Percentiles rank a stretch among this genome's conserved stretches.
Evolutionary conservation across 2,888 invertebrate genomes (phyloP).

Genomic region (Flexamia atlantica): DNA sequence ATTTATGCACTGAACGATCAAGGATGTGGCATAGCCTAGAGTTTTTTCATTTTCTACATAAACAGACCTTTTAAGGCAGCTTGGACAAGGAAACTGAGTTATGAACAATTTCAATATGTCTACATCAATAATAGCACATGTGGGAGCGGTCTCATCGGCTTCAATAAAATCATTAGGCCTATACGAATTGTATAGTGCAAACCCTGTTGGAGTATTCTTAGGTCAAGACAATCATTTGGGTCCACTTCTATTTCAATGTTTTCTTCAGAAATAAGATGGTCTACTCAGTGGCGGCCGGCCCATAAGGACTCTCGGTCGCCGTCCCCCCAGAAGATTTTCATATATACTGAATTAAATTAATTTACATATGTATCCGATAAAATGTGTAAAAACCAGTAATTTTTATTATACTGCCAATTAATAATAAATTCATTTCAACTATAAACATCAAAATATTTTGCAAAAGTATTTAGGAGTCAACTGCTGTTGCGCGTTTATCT

Average conservation of each 20-base stretch:
- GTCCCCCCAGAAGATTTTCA: too few relatives aligned
- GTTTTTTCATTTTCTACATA: slow-evolving; percentile 7
- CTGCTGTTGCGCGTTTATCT: too few relatives aligned
- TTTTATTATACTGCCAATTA: too few relatives aligned
- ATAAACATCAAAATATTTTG: too few relatives aligned
- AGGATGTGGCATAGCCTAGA: slow-evolving; percentile 6
- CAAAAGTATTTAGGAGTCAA: too few relatives aligned
- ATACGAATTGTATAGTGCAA: slow-evolving; percentile 17
- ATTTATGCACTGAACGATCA: neutral
- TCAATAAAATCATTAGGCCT: slow-evolving; percentile 26
- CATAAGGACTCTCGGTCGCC: too few relatives aligned
- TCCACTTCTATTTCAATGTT: slow-evolving; percentile 9
- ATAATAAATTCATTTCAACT: too few relatives aligned
- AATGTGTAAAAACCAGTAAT: too few relatives aligned
- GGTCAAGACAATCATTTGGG: slow-evolving; percentile 23
- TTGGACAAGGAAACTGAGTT: slow-evolving; percentile 50
- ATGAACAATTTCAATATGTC: neutral
- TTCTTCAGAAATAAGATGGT: too few relatives aligned
- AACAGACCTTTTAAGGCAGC: slow-evolving; percentile 20
- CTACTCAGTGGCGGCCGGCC: too few relatives aligned
- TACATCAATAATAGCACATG: slow-evolving; percentile 31
- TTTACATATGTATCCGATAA: too few relatives aligned
- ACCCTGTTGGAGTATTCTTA: slow-evolving; percentile 26
- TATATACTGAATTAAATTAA: too few relatives aligned
- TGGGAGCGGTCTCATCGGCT: slow-evolving; percentile 23